These are phyloP conservation scores for Heliconius sara DNA, from an alignment of 2,888 invertebrate genomes.

Conservation along the genomic window DNA sequence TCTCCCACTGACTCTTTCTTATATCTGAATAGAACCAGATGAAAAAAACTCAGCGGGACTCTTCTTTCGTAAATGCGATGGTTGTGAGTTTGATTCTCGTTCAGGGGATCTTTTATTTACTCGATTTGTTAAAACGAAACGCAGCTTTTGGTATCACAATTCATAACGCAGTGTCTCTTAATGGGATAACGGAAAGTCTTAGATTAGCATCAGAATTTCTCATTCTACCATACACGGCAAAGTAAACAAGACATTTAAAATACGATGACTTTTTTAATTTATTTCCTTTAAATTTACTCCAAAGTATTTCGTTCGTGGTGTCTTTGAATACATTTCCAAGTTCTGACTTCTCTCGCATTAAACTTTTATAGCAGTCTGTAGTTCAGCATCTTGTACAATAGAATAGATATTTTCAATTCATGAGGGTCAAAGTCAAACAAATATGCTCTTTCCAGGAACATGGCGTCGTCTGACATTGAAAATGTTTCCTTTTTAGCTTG, in stretches of 20 bases:
- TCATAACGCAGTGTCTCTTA: too few species aligned
- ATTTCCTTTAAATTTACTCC: conserved; percentile 1
- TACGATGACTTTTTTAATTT: conserved; percentile 3
- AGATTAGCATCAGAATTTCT: neutral
- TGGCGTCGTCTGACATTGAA: neutral
- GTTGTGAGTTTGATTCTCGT: too few species aligned
- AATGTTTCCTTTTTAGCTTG: neutral
- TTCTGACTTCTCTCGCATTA: conserved; percentile 32
- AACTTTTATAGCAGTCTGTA: conserved; percentile 34
- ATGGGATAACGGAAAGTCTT: too few species aligned
- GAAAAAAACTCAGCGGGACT: too few species aligned
- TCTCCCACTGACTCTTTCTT: too few species aligned
- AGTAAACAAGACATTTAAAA: neutral
- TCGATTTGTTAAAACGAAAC: too few species aligned
- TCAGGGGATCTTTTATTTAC: too few species aligned
- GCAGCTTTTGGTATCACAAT: too few species aligned
- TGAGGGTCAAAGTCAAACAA: conserved; percentile 33
- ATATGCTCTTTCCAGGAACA: conserved; percentile 16
- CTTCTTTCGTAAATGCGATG: too few species aligned
- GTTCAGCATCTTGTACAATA: conserved; percentile 27
- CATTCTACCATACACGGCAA: too few species aligned
- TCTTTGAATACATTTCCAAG: conserved; percentile 26
- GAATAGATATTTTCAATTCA: conserved; percentile 30
- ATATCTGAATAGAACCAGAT: too few species aligned
- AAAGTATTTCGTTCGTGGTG: conserved; percentile 5